These are phyloP conservation scores for Dolomedes plantarius DNA, from an alignment of 2,888 invertebrate genomes.

Conservation along the genomic window DNA sequence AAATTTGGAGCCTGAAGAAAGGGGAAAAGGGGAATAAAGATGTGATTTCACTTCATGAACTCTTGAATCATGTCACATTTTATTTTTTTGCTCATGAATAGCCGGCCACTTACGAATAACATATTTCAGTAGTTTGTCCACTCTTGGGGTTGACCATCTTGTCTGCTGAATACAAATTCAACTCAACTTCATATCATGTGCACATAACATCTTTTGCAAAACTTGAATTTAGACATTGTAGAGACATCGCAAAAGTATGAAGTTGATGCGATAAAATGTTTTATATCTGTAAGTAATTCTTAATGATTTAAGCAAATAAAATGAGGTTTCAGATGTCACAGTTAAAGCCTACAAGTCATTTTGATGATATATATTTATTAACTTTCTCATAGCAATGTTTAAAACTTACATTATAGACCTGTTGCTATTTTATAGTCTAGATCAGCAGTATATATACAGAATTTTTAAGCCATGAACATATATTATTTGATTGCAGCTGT, in stretches of 20 bases:
- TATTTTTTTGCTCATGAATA: constrained; percentile 10
- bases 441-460: constrained; percentile 6
- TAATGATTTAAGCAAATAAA: background rate
- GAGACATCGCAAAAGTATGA: background rate
- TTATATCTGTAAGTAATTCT: background rate
- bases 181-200: constrained; percentile 10
- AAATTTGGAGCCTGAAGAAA: background rate
- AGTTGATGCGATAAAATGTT: background rate
- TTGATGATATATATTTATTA: constrained; percentile 15
- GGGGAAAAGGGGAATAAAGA: background rate
- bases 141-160: background rate
- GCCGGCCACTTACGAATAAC: constrained; percentile 8
- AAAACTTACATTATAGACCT: constrained; percentile 16
- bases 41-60: background rate
- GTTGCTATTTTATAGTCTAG: constrained; percentile 16
- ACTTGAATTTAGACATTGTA: background rate
- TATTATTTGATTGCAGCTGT: background rate
- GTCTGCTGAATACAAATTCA: background rate
- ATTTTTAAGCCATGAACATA: background rate
- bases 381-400: constrained; percentile 13
- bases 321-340: background rate
- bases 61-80: background rate
- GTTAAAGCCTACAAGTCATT: background rate
- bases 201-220: constrained; percentile 9
- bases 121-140: background rate